A percentile compares a stretch with the other conserved stretches of the same genome.
These are phyloP conservation scores for Caerostris extrusa DNA, from an alignment of 1,140 invertebrate genomes.

Conservation along the genomic window DNA sequence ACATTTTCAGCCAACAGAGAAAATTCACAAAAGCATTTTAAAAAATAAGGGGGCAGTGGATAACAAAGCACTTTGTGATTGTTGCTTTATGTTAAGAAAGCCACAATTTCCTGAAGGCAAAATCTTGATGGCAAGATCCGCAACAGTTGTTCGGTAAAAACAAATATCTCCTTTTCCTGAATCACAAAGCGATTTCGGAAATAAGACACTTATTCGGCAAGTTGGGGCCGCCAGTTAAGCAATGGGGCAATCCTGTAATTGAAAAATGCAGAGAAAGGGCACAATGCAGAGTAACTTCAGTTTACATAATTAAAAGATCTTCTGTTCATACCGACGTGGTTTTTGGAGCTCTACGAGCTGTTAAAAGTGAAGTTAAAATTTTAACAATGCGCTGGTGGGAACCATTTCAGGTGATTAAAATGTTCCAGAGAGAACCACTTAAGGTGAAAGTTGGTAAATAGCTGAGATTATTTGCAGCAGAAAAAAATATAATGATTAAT, in stretches of 20 bases:
- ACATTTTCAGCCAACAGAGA: too few species aligned
- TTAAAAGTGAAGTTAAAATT: constrained; percentile 13
- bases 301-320: constrained; percentile 6
- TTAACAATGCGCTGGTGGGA: neutral
- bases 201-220: neutral
- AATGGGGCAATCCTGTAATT: neutral
- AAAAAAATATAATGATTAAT: too few species aligned
- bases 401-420: constrained; percentile 23
- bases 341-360: constrained; percentile 27
- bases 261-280: neutral
- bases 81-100: too few species aligned
- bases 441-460: too few species aligned
- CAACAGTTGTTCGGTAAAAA: too few species aligned
- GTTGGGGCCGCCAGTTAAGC: neutral
- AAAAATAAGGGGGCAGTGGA: too few species aligned
- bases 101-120: too few species aligned
- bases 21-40: too few species aligned
- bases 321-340: neutral
- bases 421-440: neutral
- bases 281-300: neutral
- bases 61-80: too few species aligned
- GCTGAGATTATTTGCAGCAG: too few species aligned
- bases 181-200: neutral
- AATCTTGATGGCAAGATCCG: too few species aligned
- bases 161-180: neutral